Evolutionary conservation across 2,888 invertebrate species (phyloP).

Genomic region (Seira ritae): DNA sequence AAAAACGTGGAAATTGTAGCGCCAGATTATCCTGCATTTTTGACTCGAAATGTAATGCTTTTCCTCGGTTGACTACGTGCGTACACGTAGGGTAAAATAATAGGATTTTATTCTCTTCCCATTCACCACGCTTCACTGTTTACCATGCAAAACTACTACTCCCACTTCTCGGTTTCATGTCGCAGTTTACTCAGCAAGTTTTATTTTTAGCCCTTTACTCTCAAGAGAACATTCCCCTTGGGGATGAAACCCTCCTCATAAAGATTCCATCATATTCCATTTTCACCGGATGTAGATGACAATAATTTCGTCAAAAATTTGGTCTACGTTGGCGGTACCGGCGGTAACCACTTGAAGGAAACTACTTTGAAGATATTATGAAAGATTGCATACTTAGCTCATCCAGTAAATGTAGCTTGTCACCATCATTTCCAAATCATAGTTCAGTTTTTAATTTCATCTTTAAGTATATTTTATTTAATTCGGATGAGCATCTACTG

Average conservation of each 20-base stretch:
- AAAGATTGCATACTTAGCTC: not conserved
- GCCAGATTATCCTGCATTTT: too few relatives aligned
- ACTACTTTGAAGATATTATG: not conserved
- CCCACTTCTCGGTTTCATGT: not conserved
- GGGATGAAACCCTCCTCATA: conserved; percentile 39
- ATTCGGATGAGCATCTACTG: not conserved
- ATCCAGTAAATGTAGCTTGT: not conserved
- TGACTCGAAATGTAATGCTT: too few relatives aligned
- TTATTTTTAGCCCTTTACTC: conserved; percentile 23
- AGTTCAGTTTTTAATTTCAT: not conserved
- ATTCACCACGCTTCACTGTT: not conserved
- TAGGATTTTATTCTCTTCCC: not conserved
- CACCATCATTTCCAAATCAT: too few relatives aligned
- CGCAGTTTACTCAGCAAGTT: conserved; percentile 5
- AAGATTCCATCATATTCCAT: conserved; percentile 32
- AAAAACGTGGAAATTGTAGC: too few relatives aligned
- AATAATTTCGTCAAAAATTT: conserved; percentile 15
- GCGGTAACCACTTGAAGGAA: not conserved
- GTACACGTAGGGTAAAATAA: not conserved
- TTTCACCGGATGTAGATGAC: conserved; percentile 34
- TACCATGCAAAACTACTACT: not conserved
- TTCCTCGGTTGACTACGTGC: conserved; percentile 6
- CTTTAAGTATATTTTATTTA: not conserved
- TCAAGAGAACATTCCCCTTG: conserved; percentile 41
- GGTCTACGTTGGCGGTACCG: not conserved